Evolutionary conservation across 2,797 vertebrate species (phyloP).

Genomic region (Sebastiscus tertius): DNA sequence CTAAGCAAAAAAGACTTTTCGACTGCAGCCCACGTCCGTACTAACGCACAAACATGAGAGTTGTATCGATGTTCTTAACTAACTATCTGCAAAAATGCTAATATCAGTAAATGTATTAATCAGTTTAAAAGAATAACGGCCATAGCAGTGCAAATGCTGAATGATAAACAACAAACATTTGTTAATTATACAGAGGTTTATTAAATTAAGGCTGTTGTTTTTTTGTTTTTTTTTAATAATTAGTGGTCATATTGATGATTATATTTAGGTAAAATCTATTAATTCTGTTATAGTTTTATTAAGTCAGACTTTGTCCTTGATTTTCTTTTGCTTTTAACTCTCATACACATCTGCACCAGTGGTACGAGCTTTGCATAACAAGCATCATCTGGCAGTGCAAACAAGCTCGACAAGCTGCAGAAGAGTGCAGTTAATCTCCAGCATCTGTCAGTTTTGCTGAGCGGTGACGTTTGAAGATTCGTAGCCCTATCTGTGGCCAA

Average conservation of each 20-base stretch:
- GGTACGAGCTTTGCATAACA: background rate
- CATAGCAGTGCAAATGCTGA: background rate
- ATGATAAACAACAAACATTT: background rate
- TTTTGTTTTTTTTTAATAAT: background rate
- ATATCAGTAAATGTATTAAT: background rate
- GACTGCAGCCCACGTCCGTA: too few relatives aligned
- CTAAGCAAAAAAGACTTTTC: too few relatives aligned
- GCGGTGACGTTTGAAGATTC: background rate
- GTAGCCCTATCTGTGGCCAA: background rate
- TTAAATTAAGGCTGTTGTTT: background rate
- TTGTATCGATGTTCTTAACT: background rate
- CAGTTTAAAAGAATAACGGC: background rate
- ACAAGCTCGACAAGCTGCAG: background rate
- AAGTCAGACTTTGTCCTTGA: background rate
- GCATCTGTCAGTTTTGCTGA: background rate
- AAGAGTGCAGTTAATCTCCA: background rate
- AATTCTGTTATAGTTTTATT: background rate
- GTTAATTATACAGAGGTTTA: background rate
- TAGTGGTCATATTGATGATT: background rate
- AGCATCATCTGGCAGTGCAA: background rate
- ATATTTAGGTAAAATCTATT: background rate
- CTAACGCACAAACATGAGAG: background rate
- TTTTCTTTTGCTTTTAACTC: background rate
- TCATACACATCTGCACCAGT: background rate
- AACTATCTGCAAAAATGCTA: background rate